These are phyloP conservation scores for Eurytoma californica DNA, from an alignment of 2,888 invertebrate genomes.

Conservation along the genomic window DNA sequence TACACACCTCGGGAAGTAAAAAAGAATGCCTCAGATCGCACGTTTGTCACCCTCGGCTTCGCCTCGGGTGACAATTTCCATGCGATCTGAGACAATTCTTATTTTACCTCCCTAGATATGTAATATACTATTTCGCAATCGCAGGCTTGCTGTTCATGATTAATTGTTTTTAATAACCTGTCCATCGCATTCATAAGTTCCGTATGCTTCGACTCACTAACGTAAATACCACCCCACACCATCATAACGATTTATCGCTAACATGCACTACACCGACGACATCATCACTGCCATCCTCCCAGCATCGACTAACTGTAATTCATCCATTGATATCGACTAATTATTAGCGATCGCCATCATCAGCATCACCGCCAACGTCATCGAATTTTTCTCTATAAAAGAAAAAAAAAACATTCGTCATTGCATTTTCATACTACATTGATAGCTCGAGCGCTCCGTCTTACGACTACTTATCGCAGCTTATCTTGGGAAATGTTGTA, in stretches of 20 bases:
- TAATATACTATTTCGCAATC: too few relatives aligned
- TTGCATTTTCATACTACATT: not conserved
- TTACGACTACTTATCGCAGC: slow-evolving; percentile 19
- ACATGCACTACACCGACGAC: not conserved
- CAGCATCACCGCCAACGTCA: slow-evolving; percentile 36
- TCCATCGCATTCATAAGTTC: too few relatives aligned
- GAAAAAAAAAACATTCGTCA: not conserved
- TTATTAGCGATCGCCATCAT: slow-evolving; percentile 36
- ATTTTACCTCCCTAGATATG: too few relatives aligned
- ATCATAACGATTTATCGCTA: not conserved
- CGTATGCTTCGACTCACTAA: too few relatives aligned
- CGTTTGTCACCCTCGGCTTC: too few relatives aligned
- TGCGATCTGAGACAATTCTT: too few relatives aligned
- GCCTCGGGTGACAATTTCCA: too few relatives aligned
- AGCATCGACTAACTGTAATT: slow-evolving; percentile 4
- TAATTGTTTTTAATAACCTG: too few relatives aligned
- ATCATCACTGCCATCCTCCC: not conserved
- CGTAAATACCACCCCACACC: too few relatives aligned
- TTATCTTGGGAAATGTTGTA: slow-evolving; percentile 13
- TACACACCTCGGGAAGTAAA: too few relatives aligned
- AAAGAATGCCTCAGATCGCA: too few relatives aligned
- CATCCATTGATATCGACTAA: slow-evolving; percentile 10
- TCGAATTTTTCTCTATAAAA: not conserved
- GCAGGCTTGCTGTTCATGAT: too few relatives aligned
- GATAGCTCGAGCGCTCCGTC: slow-evolving; percentile 4